These are phyloP conservation scores for Coenonympha arcania DNA, from an alignment of 2,888 invertebrate genomes.

Conservation along the genomic window DNA sequence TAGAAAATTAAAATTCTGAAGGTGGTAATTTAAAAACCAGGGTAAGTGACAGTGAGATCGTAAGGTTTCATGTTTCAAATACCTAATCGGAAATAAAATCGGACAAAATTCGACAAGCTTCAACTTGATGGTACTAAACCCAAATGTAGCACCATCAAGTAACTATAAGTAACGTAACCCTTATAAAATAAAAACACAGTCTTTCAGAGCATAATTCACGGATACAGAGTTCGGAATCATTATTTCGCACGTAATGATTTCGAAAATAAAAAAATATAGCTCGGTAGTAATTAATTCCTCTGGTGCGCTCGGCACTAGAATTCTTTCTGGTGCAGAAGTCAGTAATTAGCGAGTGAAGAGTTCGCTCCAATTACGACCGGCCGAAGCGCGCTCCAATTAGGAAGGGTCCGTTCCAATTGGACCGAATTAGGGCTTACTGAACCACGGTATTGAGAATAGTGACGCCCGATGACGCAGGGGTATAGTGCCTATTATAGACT, in stretches of 20 bases:
- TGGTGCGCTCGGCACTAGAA: constrained; percentile 7
- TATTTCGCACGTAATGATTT: background rate
- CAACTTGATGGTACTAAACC: too few relatives aligned
- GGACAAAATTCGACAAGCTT: too few relatives aligned
- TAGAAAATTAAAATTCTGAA: too few relatives aligned
- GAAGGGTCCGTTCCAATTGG: constrained; percentile 22
- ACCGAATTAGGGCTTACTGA: constrained; percentile 19
- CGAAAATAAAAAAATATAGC: background rate
- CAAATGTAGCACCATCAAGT: too few relatives aligned
- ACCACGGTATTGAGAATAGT: constrained; percentile 12
- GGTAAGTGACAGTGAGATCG: too few relatives aligned
- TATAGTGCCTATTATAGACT: too few relatives aligned
- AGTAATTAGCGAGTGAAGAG: constrained; percentile 28
- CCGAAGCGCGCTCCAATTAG: constrained; percentile 26
- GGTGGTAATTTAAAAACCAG: too few relatives aligned
- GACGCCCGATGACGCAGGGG: background rate
- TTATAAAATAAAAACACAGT: too few relatives aligned
- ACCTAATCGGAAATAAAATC: too few relatives aligned
- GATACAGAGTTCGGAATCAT: constrained; percentile 2
- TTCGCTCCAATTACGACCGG: constrained; percentile 6
- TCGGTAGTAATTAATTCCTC: background rate
- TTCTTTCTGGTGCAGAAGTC: constrained; percentile 20
- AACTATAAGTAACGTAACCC: too few relatives aligned
- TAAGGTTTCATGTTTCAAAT: too few relatives aligned
- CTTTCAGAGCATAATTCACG: too few relatives aligned